Base-by-base conservation (phyloP, 2,797 vertebrate species). In the Falco rusticolus region DNA sequence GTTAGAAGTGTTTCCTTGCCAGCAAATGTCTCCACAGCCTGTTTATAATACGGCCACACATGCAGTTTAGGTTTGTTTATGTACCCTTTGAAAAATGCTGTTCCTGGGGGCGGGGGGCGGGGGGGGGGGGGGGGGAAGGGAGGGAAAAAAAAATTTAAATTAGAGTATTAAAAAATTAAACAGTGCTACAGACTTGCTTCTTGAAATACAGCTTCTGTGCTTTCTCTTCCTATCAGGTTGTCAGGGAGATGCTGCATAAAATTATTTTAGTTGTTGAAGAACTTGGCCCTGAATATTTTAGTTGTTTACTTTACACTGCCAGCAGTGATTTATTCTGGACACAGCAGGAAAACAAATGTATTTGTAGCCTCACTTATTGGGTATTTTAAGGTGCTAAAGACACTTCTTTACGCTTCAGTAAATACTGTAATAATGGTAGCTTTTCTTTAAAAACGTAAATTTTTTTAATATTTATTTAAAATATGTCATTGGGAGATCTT, bases 1-100 rank as follows among this genome's bases (percentile, higher is more conserved):
- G 68, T 94, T 94, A 72, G 51, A 87, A 57, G 20, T 28, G 9
- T 93, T 96, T 77, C 92, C 87, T 71, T 94, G 89, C 74, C 74
- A 91, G 43, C 33, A 96, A 87, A 71, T 88, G 48, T 91, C 75
- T 65, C 94, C 87, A 74, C 33, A 93, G 84, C 70, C 83, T 84
- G 71, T 72, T 93, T 70, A 57, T 64, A 72, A 56, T 76, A 53
- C 61, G 82, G 60, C 82, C 85, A 91, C 84, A 94, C 74, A 29
- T 82, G 50, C 43, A 56, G 63, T 82, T 94, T 28, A 84, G 25
- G 29, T 90, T 96, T 94, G 78, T 87, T 93, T 84, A 76, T 0
- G 1, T 89, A 51, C 22, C 6, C 45, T 66, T 69, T 92, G 25
- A 83, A 79, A 93, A 83, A 56, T 51, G 21, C 11, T 61, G 6